Evolutionary conservation across 2,113 vertebrate species (phyloP).

Genomic region (Daphoenositta chrysoptera): DNA sequence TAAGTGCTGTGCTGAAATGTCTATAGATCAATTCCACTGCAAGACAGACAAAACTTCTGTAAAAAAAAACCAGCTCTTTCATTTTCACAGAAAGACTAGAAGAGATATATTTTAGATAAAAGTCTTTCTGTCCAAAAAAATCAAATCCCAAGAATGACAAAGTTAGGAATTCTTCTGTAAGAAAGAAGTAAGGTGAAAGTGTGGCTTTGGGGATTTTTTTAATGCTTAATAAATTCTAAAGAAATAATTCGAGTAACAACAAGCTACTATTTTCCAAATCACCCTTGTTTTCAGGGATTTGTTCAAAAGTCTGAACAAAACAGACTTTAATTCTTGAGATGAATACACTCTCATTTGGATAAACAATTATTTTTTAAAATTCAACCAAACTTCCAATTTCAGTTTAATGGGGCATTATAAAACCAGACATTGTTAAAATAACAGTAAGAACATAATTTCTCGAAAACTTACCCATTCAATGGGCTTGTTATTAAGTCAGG

Average conservation of each 20-base stretch:
- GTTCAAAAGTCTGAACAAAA: background rate
- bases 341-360: background rate
- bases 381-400: background rate
- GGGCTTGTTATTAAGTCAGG: background rate
- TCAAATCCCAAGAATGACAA: background rate
- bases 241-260: background rate
- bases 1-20: background rate
- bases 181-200: background rate
- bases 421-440: background rate
- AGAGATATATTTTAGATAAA: background rate
- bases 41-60: background rate
- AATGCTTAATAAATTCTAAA: background rate
- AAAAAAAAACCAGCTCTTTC: background rate
- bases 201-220: background rate
- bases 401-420: background rate
- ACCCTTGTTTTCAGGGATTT: background rate
- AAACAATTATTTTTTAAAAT: background rate
- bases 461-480: background rate
- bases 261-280: background rate
- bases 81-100: background rate
- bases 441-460: background rate
- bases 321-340: background rate
- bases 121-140: background rate
- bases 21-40: background rate
- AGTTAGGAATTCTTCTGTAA: background rate